Evolutionary conservation across 2,113 vertebrate species (phyloP).

Genomic region (Eretmochelys imbricata): DNA sequence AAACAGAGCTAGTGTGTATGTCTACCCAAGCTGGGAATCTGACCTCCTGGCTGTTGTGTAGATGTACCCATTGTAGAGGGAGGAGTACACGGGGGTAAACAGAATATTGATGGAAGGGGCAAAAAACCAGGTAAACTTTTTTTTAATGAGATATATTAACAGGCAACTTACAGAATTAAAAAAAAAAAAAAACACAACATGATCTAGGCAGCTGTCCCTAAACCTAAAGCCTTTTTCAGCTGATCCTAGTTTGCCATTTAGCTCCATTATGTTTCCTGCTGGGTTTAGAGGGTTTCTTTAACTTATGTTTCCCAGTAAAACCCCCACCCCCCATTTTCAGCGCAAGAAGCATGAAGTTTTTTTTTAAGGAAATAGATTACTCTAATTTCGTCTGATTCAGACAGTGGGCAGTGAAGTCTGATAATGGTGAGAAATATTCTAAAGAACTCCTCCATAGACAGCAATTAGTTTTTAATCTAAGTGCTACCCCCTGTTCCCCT

Average conservation of each 20-base stretch:
- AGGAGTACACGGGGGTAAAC: background rate
- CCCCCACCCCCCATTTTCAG: background rate
- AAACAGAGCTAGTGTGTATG: background rate
- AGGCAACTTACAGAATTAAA: background rate
- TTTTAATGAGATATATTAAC: fast-evolving
- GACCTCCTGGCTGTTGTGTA: no score
- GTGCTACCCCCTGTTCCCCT: background rate
- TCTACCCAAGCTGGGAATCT: background rate
- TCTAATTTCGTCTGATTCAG: conserved; percentile 32
- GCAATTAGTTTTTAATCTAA: conserved; percentile 74
- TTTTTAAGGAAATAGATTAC: background rate
- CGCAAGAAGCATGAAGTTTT: background rate
- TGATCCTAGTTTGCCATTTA: conserved; percentile 36
- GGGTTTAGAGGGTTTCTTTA: background rate
- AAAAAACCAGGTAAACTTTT: background rate
- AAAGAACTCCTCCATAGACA: conserved; percentile 61
- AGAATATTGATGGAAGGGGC: background rate
- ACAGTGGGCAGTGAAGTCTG: conserved; percentile 23
- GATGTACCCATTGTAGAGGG: background rate
- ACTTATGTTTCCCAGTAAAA: conserved; percentile 4
- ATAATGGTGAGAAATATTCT: conserved; percentile 48
- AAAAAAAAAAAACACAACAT: background rate
- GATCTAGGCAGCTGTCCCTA: background rate
- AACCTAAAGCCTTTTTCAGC: background rate
- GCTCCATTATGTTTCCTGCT: conserved; percentile 38